These are phyloP conservation scores for Stenodera caucasica DNA, from an alignment of 2,888 invertebrate genomes.

Conservation along the genomic window DNA sequence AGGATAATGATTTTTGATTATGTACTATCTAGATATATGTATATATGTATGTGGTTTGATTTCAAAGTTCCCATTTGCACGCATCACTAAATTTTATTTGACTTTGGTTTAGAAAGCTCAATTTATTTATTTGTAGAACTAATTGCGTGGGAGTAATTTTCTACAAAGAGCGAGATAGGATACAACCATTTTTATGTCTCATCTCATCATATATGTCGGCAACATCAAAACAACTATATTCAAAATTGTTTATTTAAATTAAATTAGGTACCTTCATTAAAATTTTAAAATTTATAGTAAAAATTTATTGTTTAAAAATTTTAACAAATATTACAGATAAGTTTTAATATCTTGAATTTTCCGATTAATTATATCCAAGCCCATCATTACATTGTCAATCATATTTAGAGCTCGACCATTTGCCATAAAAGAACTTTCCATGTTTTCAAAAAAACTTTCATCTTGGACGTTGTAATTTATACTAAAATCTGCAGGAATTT, in stretches of 20 bases:
- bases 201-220: background rate
- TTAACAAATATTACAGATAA: background rate
- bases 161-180: background rate
- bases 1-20: background rate
- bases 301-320: background rate
- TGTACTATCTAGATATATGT: background rate
- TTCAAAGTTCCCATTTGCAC: background rate
- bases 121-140: conserved; percentile 2
- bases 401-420: background rate
- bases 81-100: conserved; percentile 5
- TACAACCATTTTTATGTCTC: background rate
- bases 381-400: background rate
- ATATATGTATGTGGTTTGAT: background rate
- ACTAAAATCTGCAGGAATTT: background rate
- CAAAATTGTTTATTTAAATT: background rate
- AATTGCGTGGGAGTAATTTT: background rate
- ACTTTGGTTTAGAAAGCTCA: conserved; percentile 1
- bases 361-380: background rate
- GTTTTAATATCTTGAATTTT: background rate
- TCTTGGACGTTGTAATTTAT: background rate
- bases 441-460: background rate
- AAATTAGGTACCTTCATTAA: too few relatives aligned
- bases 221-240: background rate
- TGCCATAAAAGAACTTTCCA: background rate
- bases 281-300: too few relatives aligned